These are phyloP conservation scores for Scelioninae gen. 2 DNA, from an alignment of 2,888 invertebrate genomes.

Conservation along the genomic window DNA sequence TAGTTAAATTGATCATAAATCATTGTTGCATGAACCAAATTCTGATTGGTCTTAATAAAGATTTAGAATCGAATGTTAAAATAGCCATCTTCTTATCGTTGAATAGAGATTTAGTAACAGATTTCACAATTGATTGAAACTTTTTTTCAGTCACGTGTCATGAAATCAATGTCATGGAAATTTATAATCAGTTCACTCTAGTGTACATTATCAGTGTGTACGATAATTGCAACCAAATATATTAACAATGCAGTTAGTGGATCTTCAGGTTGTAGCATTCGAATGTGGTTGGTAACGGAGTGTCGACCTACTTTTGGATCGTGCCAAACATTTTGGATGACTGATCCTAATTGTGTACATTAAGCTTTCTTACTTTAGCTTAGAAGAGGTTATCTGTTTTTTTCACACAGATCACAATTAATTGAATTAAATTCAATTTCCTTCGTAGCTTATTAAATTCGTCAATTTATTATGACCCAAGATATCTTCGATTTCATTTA, in stretches of 20 bases:
- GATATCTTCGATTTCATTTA: constrained; percentile 4
- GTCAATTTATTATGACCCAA: constrained; percentile 14
- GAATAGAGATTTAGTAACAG: too few relatives aligned
- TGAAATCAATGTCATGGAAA: too few relatives aligned
- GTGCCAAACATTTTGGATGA: constrained; percentile 65
- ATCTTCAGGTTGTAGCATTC: constrained; percentile 30
- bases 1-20: too few relatives aligned
- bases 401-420: constrained; percentile 8
- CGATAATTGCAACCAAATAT: constrained; percentile 27
- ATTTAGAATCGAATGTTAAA: too few relatives aligned
- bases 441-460: constrained; percentile 8
- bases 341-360: constrained; percentile 54
- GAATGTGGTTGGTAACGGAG: constrained; percentile 44
- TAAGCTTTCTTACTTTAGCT: constrained; percentile 47
- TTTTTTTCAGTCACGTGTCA: too few relatives aligned
- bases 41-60: too few relatives aligned
- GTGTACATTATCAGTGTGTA: constrained; percentile 30
- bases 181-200: too few relatives aligned
- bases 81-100: too few relatives aligned
- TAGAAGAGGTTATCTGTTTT: constrained; percentile 30
- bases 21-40: too few relatives aligned
- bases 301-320: constrained; percentile 66
- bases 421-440: constrained; percentile 30
- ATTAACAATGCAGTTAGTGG: constrained; percentile 33
- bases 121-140: too few relatives aligned